Base-by-base conservation (phyloP, 2,797 vertebrate genomes). In the Eremophila alpestris region DNA sequence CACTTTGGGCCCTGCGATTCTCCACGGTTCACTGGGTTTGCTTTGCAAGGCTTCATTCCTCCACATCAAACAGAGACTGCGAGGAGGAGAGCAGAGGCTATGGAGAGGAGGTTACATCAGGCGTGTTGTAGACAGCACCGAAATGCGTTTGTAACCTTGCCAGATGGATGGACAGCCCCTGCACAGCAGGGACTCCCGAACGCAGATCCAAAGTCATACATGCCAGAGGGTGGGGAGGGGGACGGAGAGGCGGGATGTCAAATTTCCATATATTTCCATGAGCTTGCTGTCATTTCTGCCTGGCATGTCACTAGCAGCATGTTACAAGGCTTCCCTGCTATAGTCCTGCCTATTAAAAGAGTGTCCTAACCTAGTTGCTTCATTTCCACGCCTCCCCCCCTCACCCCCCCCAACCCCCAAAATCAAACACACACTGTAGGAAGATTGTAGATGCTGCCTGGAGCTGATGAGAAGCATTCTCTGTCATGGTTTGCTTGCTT, bases 251-350 rank as follows among this genome's bases (percentile, higher is more conserved):
- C 3, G 0, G 56, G 63, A 89, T 94, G 79, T 80, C 4, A 1
- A 81, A 97, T 96, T 95, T 97, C 89, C 95, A 91, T 94, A 86
- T 70, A 94, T 96, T 95, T 97, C 95, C 94, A 90, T 93, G 88
- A 89, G 68, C 46, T 90, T 79, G 67, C 81, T 92, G 83, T 95
- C 93, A 91, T 94, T 94, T 93, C 75, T 86, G 81, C 89, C 73
- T 80, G 76, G 41, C 21, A 11, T 83, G 83, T 76, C 92, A 87
- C 87, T 49, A 75, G 45, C 56, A 49, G 55, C 69, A 19, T 30
- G 24, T 81, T 91, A 90, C 51, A 77, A 77, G 68, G 71, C 48
- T 94, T 82, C 82, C 30, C 77, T 54, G 30, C 14, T 10, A 60
- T 38, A 64, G 68, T 73, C 64, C 43, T 90, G 49, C 64, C 60